phyloP scores from a whole-genome alignment of 2,113 vertebrate genomes.

The Heteronetta atricapilla region DNA sequence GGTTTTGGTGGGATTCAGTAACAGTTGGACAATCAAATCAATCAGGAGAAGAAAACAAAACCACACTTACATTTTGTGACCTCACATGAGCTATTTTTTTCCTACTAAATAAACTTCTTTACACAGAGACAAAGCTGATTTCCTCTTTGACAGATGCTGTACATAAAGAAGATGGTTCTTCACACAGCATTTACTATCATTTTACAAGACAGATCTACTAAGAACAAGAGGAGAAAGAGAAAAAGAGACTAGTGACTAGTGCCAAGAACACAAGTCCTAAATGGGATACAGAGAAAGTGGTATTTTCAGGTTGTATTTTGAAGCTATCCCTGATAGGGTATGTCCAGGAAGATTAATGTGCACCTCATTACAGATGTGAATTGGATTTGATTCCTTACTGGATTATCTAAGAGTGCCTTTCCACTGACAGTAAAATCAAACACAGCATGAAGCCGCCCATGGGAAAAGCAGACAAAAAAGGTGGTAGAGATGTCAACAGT shows the following conservation, averaged over 20 bases:
- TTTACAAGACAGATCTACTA: not conserved
- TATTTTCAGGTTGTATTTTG: not conserved
- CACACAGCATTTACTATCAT: not conserved
- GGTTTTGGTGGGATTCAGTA: not conserved
- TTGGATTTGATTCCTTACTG: not conserved
- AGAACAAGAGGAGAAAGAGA: not conserved
- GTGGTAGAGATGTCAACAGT: not conserved
- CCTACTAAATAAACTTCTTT: not conserved
- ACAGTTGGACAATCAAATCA: not conserved
- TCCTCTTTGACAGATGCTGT: not conserved
- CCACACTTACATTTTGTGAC: not conserved
- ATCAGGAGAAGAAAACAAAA: not conserved
- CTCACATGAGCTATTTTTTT: not conserved
- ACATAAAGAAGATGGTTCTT: not conserved
- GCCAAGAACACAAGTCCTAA: not conserved
- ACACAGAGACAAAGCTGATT: not conserved
- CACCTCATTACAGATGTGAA: not conserved
- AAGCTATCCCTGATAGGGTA: not conserved
- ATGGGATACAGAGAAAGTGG: not conserved
- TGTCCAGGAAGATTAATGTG: not conserved
- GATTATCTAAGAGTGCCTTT: not conserved
- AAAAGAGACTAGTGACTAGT: accelerated
- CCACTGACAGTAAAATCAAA: not conserved
- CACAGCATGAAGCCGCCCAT: not conserved
- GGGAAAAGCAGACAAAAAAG: not conserved